Percentiles rank a stretch among this genome's conserved stretches.
phyloP scores from a whole-genome alignment of 2,888 invertebrate species.

The Xestia xanthographa region DNA sequence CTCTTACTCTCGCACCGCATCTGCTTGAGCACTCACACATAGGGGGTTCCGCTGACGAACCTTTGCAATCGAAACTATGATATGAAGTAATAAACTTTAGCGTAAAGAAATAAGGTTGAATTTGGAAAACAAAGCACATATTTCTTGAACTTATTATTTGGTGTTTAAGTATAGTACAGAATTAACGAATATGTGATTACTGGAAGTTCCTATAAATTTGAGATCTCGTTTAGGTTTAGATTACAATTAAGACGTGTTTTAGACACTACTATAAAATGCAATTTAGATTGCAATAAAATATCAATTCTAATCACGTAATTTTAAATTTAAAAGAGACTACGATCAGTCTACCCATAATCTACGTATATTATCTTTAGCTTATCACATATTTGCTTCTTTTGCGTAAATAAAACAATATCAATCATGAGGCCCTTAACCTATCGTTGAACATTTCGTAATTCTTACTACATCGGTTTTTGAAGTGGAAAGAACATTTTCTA shows the following conservation, averaged over 20 bases:
- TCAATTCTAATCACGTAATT: background rate
- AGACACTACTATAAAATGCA: background rate
- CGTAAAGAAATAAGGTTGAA: background rate
- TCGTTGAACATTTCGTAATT: slow-evolving; percentile 48
- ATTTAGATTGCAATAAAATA: slow-evolving; percentile 2
- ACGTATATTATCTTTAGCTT: slow-evolving; percentile 36
- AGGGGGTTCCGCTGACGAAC: background rate
- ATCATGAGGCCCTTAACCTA: slow-evolving; percentile 32
- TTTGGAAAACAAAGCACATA: background rate
- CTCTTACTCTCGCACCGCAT: background rate
- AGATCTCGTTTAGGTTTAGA: background rate
- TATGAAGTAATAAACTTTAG: background rate
- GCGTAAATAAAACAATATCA: slow-evolving; percentile 49
- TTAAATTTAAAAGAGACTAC: slow-evolving; percentile 11
- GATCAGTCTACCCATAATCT: slow-evolving; percentile 25
- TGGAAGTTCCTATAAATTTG: background rate
- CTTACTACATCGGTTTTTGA: slow-evolving; percentile 26
- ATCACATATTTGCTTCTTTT: slow-evolving; percentile 38
- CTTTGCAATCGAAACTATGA: background rate
- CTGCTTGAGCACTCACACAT: background rate
- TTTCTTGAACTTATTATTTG: background rate
- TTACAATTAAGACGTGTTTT: background rate
- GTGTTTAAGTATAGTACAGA: background rate
- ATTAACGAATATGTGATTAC: background rate
- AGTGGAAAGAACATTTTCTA: slow-evolving; percentile 41